A percentile compares a stretch with the other conserved stretches of the same genome.
phyloP scores from a whole-genome alignment of 1,140 invertebrate genomes.

The Drosophila suzukii region DNA sequence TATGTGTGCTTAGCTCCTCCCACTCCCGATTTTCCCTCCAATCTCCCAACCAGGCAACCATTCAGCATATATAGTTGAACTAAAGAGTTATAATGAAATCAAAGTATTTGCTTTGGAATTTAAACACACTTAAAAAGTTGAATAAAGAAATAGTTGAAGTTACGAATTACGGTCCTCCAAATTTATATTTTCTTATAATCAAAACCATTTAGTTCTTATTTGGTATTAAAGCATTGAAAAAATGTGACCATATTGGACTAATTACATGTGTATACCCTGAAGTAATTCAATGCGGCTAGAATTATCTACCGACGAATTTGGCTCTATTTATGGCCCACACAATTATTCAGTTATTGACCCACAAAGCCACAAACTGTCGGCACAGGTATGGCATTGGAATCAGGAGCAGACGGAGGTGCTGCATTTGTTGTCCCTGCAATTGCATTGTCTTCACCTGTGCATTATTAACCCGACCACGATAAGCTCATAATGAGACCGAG shows the following conservation, averaged over 20 bases:
- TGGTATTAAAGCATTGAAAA: not conserved
- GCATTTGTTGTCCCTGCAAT: constrained; percentile 13
- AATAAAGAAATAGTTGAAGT: not conserved
- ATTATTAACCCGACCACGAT: constrained; percentile 76
- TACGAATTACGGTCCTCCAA: no score
- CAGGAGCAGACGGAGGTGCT: not conserved
- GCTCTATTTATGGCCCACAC: constrained; percentile 39
- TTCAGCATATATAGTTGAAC: not conserved
- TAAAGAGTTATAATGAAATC: not conserved
- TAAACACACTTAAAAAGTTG: not conserved
- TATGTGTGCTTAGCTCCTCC: constrained; percentile 42
- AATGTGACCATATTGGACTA: not conserved
- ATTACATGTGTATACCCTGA: not conserved
- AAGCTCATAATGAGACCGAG: constrained; percentile 74
- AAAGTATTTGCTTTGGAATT: not conserved
- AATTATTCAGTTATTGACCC: constrained; percentile 80
- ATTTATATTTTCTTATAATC: no score
- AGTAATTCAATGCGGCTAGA: constrained; percentile 11
- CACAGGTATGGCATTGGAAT: constrained; percentile 16
- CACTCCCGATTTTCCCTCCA: constrained; percentile 7
- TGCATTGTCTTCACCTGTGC: constrained; percentile 58
- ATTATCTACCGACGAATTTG: constrained; percentile 16
- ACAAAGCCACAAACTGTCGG: constrained; percentile 71
- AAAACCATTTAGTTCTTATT: no score
- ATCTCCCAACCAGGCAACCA: not conserved